phyloP scores from a whole-genome alignment of 2,888 invertebrate species.

The Epirrhoe alternata region DNA sequence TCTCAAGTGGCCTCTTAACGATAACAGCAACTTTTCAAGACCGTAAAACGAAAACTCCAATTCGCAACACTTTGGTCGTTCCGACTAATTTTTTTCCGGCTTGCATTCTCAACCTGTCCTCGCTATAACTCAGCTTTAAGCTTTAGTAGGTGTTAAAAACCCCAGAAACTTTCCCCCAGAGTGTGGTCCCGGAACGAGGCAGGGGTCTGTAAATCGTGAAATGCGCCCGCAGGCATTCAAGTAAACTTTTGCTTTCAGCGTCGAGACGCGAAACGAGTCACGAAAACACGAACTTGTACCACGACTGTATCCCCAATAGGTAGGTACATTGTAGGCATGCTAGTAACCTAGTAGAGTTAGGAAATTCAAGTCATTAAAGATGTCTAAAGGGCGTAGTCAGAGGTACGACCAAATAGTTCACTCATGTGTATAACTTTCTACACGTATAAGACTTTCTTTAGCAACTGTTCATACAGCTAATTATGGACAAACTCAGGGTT shows the following conservation, averaged over 20 bases:
- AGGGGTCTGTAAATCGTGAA: conserved; percentile 33
- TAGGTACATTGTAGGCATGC: too few relatives aligned
- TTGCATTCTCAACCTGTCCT: conserved; percentile 33
- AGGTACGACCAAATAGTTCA: too few relatives aligned
- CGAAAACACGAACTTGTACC: too few relatives aligned
- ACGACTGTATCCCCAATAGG: too few relatives aligned
- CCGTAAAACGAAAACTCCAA: conserved; percentile 25
- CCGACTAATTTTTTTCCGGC: conserved; percentile 35
- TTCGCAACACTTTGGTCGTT: conserved; percentile 29
- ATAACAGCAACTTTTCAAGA: conserved; percentile 27
- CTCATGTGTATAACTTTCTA: too few relatives aligned
- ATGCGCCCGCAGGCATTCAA: conserved; percentile 25
- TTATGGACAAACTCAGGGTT: neutral
- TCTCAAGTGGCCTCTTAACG: conserved; percentile 11
- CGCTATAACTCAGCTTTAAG: conserved; percentile 41
- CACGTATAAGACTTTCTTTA: too few relatives aligned
- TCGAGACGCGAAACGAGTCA: conserved; percentile 9
- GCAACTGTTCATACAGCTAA: neutral
- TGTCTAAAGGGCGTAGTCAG: too few relatives aligned
- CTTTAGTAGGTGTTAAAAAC: conserved; percentile 44
- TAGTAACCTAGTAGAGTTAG: too few relatives aligned
- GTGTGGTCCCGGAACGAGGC: conserved; percentile 30
- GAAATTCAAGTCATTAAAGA: too few relatives aligned
- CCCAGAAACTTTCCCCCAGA: conserved; percentile 34
- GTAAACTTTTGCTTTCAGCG: conserved; percentile 15